Evolutionary conservation across 2,888 invertebrate genomes (phyloP), one percentile per base, ranked within the genome.

Genomic region (Drosophila nigricruria): DNA sequence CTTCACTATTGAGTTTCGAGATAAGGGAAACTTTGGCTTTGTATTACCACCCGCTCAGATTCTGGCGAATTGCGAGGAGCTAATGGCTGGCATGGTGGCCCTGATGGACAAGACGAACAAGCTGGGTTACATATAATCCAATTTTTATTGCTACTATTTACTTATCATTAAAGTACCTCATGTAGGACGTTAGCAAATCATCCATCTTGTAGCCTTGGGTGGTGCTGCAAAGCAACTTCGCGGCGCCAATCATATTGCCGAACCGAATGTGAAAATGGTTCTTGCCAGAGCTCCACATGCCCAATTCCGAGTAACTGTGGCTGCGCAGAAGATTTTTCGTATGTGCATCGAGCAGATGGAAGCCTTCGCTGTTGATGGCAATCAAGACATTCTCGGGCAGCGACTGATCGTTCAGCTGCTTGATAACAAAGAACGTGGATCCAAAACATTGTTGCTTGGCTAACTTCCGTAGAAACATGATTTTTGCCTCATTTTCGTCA

Each of bases 191-290:
- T 86, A 99, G 95, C 59, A 99, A 94, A 92, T 98, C 98, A 92
- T 98, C 98, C 97, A 98, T 98, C 94, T 98, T 98, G 93, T 98
- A 98, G 40, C 98, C 98, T 88, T 98, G 94, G 0, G 96, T 96
- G 5, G 98, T 98, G 94, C 98, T 98, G 92, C 97, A 98, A 2
- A 98, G 94, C 66, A 96, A 93, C 92, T 98, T 98, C 32, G 96
- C 96, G 62, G 98, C 98, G 50, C 97, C 95, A 84, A 98, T 96
- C 92, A 98, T 95, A 91, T 97, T 98, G n/a, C 98, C 98, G 89
- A 98, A 97, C 0, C 98, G 97, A 94, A 98, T 96, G 90, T 97
- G 97, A 94, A 98, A 98, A 92, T 97, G 98, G 0, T 97, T 98
- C 92, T 98, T 98, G 14, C 98, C 98, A 10, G 97, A 97, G 47